phyloP scores from a whole-genome alignment of 2,797 vertebrate species.

The Psittacula echo region DNA sequence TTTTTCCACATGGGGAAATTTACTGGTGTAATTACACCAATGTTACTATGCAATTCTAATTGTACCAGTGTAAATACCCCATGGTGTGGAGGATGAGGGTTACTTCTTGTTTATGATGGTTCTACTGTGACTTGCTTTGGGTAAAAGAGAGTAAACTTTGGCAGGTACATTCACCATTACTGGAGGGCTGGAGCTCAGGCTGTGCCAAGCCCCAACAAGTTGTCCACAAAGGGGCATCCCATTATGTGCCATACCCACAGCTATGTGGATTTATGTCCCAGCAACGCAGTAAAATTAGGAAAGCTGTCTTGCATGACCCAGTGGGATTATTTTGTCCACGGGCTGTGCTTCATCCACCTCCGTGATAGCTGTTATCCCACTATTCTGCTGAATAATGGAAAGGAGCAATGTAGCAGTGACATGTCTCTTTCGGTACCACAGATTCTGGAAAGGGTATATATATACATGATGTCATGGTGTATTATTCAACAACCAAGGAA shows the following conservation, averaged over 20 bases:
- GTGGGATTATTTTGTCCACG: neutral
- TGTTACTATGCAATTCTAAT: neutral
- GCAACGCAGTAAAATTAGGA: rapidly evolving
- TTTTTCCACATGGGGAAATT: neutral
- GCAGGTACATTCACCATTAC: rapidly evolving
- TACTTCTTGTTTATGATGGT: neutral
- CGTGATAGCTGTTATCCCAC: neutral
- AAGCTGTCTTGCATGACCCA: neutral
- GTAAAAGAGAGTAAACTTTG: neutral
- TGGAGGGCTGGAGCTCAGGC: neutral
- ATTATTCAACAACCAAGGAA: rapidly evolving
- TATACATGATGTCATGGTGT: neutral
- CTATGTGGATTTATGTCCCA: rapidly evolving
- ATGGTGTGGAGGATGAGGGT: neutral
- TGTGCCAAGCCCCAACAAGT: neutral
- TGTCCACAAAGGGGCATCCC: neutral
- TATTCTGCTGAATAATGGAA: neutral
- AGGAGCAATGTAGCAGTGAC: neutral
- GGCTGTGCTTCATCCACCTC: neutral
- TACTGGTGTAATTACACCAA: neutral
- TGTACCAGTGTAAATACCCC: neutral
- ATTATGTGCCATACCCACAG: neutral
- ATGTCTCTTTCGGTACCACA: neutral
- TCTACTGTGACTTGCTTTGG: neutral
- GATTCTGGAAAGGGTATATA: neutral